These are phyloP conservation scores for Schmidtea mediterranea DNA, from an alignment of 1,140 invertebrate genomes.

Conservation along the genomic window DNA sequence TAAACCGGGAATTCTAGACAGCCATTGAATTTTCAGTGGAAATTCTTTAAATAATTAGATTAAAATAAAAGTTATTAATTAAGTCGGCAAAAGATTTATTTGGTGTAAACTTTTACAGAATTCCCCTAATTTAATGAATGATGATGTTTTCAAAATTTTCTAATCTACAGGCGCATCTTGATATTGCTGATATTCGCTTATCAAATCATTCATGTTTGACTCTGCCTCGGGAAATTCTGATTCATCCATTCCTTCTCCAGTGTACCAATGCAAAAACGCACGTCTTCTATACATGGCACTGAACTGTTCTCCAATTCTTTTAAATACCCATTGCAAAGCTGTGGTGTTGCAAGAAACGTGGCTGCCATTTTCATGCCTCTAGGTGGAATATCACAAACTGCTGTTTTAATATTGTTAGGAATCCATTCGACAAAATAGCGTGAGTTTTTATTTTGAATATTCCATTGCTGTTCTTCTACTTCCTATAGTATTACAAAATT, in stretches of 20 bases:
- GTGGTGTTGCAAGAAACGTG: conserved; percentile 12
- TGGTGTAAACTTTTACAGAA: too few species aligned
- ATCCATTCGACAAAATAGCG: conserved; percentile 8
- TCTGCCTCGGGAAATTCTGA: conserved; percentile 46
- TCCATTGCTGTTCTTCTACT: conserved; percentile 47
- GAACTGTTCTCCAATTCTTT: conserved; percentile 25
- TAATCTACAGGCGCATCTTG: conserved; percentile 27
- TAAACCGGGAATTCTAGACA: too few species aligned
- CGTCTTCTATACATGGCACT: conserved; percentile 22
- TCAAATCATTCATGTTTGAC: conserved; percentile 28
- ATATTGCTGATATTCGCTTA: conserved; percentile 61
- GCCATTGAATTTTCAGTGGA: too few species aligned
- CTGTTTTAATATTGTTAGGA: conserved; percentile 11
- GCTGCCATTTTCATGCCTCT: conserved; percentile 19
- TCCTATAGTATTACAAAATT: too few species aligned
- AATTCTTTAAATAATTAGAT: too few species aligned
- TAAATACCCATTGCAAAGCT: conserved; percentile 35
- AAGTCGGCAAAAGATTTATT: too few species aligned
- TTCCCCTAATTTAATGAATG: too few species aligned
- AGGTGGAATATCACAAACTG: conserved; percentile 21
- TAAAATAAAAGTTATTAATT: too few species aligned
- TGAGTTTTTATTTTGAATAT: conserved; percentile 12
- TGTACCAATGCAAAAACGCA: conserved; percentile 49
- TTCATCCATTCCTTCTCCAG: conserved; percentile 51
- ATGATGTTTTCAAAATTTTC: too few species aligned